Evolutionary conservation across 2,113 vertebrate genomes (phyloP), one percentile per base, ranked within the genome.

Genomic region (Lepus timidus): DNA sequence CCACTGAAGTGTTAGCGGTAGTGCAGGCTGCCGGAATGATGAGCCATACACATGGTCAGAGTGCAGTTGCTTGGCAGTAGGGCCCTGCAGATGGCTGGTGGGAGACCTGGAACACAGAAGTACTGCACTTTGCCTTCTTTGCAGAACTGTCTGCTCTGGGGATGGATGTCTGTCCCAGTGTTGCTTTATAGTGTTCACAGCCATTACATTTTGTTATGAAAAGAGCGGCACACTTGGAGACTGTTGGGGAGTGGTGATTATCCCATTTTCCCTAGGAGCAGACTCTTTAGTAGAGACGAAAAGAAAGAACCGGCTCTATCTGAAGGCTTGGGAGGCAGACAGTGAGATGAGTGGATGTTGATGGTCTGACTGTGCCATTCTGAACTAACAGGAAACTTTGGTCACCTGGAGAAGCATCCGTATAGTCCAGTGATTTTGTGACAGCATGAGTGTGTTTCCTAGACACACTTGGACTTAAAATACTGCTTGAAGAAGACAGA

Each of bases 1-100:
- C 23, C 14, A 0, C 4, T 4, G 31, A 10, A n/a, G 39, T n/a
- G 0, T 13, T 9, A 6, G 4, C 5, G 20, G 9, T 5, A 44
- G 22, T 27, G 9, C 7, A 39, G 4, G 68, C 36, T 27, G 0
- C 29, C 31, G 0, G 70, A 6, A 3, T 25, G 4, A 29, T 9
- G 17, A 14, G 36, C 36, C 3, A 14, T 27, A 1, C 13, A 4
- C 1, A 4, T 22, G 25, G 79, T 2, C 4, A 0, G 49, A 6
- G 12, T 16, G 29, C 2, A 0, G 1, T 27, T 5, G 58, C 25
- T 23, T 13, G n/a, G 70, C 64, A 1, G n/a, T 12, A 9, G 55
- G 51, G 8, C 65, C 0, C 0, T 7, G 68, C 2, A 13, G 51
- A n/a, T 8, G 2, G 71, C 1, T 33, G 49, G 4, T 65, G 22